phyloP scores from a whole-genome alignment of 2,797 vertebrate species.

The Lerista edwardsae region DNA sequence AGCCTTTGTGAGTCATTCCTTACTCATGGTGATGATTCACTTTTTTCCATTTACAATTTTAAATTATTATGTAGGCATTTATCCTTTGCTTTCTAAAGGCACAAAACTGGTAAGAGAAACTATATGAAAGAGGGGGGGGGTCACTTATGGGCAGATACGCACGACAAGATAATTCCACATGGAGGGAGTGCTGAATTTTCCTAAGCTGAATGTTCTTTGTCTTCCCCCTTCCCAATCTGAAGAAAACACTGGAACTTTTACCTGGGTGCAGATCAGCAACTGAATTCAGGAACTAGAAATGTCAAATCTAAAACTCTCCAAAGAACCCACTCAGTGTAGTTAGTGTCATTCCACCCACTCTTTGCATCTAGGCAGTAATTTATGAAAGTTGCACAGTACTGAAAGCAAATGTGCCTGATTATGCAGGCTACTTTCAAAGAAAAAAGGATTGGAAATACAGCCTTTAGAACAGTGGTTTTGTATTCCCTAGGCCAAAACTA shows the following conservation, averaged over 20 bases:
- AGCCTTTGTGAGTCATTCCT: slow-evolving; percentile 55
- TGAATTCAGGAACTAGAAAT: slow-evolving; percentile 25
- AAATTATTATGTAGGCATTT: slow-evolving; percentile 35
- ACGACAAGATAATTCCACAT: not conserved
- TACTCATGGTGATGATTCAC: slow-evolving; percentile 56
- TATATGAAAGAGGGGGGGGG: accelerated
- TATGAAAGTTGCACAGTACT: not conserved
- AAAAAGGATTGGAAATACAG: not conserved
- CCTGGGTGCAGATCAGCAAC: not conserved
- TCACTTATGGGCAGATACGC: slow-evolving; percentile 4
- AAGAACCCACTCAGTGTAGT: slow-evolving; percentile 8
- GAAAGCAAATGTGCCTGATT: not conserved
- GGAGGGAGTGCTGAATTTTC: slow-evolving; percentile 19
- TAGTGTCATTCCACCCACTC: not conserved
- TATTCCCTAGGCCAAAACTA: not conserved
- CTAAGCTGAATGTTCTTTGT: slow-evolving; percentile 11
- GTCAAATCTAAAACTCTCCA: slow-evolving; percentile 38
- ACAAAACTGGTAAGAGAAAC: not conserved
- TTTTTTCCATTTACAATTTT: slow-evolving; percentile 38
- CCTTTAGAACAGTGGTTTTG: not conserved
- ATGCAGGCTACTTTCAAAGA: not conserved
- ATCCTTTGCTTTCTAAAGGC: slow-evolving; percentile 30
- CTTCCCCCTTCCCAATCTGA: slow-evolving; percentile 27
- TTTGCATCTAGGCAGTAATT: slow-evolving; percentile 3
- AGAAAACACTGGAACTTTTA: not conserved